Evolutionary conservation across 53 echinoderm and acorn worm species (phyloP), one percentile per base, ranked within the genome.

Genomic region (Arbacia lixula): DNA sequence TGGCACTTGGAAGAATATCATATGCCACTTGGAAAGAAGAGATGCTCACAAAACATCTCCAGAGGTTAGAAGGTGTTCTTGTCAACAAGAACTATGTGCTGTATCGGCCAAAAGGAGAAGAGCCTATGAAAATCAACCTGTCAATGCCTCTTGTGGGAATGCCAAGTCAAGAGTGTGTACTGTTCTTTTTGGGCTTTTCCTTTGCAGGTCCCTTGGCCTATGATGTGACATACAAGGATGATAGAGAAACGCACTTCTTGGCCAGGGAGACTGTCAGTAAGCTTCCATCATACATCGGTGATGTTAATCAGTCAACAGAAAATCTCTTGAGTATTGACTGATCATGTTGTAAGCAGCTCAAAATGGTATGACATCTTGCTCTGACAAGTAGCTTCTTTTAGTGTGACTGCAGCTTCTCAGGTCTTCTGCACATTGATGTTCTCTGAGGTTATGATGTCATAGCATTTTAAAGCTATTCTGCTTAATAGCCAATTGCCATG

Each of bases 201-300:
- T 83, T 65, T 34, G 66, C 46, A 25, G 83, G 83, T 16, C 83
- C 66, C 2, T 2, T 66, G 27, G 83, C 83, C 2, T 83, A 83
- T 46, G 71, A 71, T 46, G 77, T 77, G 8, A 55, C 55, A 5
- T 77, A 77, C 58, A 58, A 56, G 28, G 77, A 77, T 58, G 36
- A 77, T 58, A 38, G 77, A 27, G 77, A 57, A 24, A 77, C 77
- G 11, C 77, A 34, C 25, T 77, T 77, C 60, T 34, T 77, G 36
- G 77, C 57, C 2, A 36, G 55, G 17, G 77, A 77, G 38, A 57
- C 36, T 57, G 36, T 26, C n/a, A 3, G 21, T 11, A 77, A 58
- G 57, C 58, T 57, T 28, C 77, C 77, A 22, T 21, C 37, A 36
- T 77, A 77, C 39, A 55, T 77, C 12, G 36, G 58, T 37, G 37